Evolutionary conservation across 2,888 invertebrate genomes (phyloP).

Genomic region (Phasia obesa): DNA sequence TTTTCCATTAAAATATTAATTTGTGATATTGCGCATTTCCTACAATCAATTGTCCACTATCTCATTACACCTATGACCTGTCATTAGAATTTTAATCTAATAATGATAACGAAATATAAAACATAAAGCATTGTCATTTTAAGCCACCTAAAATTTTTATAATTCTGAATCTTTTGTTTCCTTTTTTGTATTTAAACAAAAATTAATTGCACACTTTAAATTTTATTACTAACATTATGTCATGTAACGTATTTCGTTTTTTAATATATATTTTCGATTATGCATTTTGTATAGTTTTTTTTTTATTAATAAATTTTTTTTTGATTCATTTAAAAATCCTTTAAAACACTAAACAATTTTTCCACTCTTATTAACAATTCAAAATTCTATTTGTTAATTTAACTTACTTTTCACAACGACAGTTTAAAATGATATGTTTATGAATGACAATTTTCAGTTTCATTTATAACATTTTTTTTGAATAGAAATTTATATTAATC

Average conservation of each 20-base stretch:
- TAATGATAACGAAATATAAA: no score
- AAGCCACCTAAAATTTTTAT: no score
- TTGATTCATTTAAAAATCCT: neutral
- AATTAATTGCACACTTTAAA: no score
- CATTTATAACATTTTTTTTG: conserved; percentile 75
- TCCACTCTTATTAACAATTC: neutral
- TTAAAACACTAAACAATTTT: neutral
- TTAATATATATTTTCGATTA: neutral
- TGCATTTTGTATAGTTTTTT: neutral
- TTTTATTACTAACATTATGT: no score
- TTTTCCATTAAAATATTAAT: no score
- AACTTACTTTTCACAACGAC: conserved; percentile 67
- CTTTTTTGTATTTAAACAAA: no score
- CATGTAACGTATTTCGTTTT: neutral
- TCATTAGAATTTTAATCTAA: no score
- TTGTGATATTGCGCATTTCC: no score
- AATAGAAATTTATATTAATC: conserved; percentile 20
- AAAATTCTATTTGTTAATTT: neutral
- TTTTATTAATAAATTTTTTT: neutral
- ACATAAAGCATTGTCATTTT: no score
- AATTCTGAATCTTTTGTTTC: no score
- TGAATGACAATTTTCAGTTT: conserved; percentile 65
- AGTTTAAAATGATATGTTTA: conserved; percentile 67
- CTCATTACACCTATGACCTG: no score
- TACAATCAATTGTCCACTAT: no score